Evolutionary conservation across 2,888 invertebrate species (phyloP), one percentile per base, ranked within the genome.

Genomic region (Anaspis maculata): DNA sequence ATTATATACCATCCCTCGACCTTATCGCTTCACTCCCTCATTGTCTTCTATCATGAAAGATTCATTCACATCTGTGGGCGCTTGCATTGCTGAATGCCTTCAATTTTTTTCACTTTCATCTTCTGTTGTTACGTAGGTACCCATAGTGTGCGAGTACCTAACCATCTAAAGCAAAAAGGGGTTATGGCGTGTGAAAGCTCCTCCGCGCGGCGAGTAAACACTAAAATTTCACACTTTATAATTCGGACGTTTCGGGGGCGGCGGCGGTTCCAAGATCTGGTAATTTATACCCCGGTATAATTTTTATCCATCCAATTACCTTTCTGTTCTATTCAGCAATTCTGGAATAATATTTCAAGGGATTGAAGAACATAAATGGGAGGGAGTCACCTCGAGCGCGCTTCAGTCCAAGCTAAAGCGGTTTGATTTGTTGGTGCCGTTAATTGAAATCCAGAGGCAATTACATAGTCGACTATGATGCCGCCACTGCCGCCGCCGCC

Each of bases 371-470:
- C 61, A 59, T 62, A 59, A 59, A 57, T 52, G 56, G 50, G 49
- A 46, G 35, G 47, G 44, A 46, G 56, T 45, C 46, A 54, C 54
- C 53, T 54, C 52, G 46, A 44, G 45, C 39, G 42, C 50, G 52
- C 52, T 52, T 51, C 52, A 52, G 53, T 53, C 51, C 52, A 51
- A 51, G 54, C 56, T 59, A 58, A 62, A 62, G 57, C 66, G 62
- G 64, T 66, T 67, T 68, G 68, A 68, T 68, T 68, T 68, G 68
- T 68, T 62, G 62, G 62, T 60, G 56, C 57, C 64, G 67, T 67
- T 68, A 68, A 68, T 68, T 68, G 68, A 67, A 68, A 67, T 64
- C 65, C 64, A 57, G 61, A 46, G 64, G 65, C 66, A 66, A 67
- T 67, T 68, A 67, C 63, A 62, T 53, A 53, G 51, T 46, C 52